These are phyloP conservation scores for Leucoraja ocellata DNA, from an alignment of 2,797 vertebrate species.

Conservation along the genomic window DNA sequence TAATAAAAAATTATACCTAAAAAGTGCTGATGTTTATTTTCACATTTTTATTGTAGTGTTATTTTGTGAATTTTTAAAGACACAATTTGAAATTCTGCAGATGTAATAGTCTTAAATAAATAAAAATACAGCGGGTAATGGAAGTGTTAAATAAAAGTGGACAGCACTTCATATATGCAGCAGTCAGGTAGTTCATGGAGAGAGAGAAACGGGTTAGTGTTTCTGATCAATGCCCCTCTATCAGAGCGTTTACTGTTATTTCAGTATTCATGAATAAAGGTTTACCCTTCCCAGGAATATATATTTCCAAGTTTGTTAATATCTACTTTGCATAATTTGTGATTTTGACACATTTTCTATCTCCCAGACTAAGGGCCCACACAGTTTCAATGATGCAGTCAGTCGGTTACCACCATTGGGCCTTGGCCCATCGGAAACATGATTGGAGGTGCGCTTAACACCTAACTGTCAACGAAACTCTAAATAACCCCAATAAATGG, in stretches of 20 bases:
- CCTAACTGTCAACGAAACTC: background rate
- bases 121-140: too few relatives aligned
- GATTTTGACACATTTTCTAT: background rate
- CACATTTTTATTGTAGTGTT: background rate
- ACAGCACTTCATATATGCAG: too few relatives aligned
- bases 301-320: too few relatives aligned
- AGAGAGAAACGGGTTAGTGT: too few relatives aligned
- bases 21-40: background rate
- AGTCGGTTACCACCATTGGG: background rate
- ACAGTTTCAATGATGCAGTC: background rate
- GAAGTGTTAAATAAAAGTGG: too few relatives aligned
- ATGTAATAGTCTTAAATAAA: background rate
- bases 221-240: too few relatives aligned
- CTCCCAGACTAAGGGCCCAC: background rate
- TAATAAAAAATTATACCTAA: background rate
- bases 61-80: background rate
- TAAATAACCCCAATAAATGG: background rate
- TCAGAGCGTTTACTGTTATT: too few relatives aligned
- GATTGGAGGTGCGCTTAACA: background rate
- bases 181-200: too few relatives aligned
- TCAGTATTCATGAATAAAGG: too few relatives aligned
- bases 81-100: background rate
- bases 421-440: too few relatives aligned
- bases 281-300: too few relatives aligned
- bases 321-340: too few relatives aligned